Percentiles rank a stretch among this genome's conserved stretches.
Conservation (phyloP, 1,140 invertebrate genomes). For the Ridgeia piscesae region DNA sequence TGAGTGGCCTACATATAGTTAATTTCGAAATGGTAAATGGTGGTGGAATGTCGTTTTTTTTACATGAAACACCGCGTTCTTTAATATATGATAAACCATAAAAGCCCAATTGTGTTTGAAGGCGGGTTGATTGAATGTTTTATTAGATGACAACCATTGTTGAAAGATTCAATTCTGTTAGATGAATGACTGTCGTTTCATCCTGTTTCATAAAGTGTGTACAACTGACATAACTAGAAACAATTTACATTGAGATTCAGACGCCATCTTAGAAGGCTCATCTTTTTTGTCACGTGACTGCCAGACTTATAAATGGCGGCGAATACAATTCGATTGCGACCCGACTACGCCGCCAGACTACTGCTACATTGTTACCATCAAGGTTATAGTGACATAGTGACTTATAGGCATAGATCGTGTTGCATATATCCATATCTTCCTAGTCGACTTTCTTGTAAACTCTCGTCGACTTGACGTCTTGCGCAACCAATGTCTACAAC, state of each 20-base stretch:
- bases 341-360: not conserved
- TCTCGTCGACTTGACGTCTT: not conserved
- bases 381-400: not conserved
- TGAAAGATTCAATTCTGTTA: no score
- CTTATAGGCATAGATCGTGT: not conserved
- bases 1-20: not conserved
- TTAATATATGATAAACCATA: no score
- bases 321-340: not conserved
- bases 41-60: not conserved
- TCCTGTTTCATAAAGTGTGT: not conserved
- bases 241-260: not conserved
- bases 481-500: not conserved
- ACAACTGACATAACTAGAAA: not conserved
- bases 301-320: not conserved
- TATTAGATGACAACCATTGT: not conserved
- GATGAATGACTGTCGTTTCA: not conserved
- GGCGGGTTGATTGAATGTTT: not conserved
- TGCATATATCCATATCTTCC: not conserved
- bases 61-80: not conserved
- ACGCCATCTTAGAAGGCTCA: not conserved
- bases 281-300: not conserved
- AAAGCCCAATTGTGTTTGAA: no score
- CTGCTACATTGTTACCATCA: not conserved
- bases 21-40: not conserved
- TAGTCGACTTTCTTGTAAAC: not conserved